phyloP scores from a whole-genome alignment of 2,888 invertebrate species.

The Tetanocera ferruginea region DNA sequence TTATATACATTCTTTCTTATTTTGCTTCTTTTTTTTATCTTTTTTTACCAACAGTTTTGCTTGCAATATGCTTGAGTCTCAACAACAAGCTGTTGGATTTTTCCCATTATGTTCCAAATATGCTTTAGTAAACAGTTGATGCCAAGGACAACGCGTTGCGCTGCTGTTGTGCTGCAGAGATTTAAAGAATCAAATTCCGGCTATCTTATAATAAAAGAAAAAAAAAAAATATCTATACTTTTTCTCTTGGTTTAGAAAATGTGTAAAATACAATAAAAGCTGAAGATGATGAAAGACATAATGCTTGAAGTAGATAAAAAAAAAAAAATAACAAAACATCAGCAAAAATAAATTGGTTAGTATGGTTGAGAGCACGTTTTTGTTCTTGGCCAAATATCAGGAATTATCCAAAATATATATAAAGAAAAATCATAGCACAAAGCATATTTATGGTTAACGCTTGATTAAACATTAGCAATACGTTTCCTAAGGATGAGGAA shows the following conservation, averaged over 20 bases:
- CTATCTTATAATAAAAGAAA: background rate
- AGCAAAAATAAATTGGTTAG: background rate
- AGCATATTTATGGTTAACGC: background rate
- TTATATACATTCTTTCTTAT: background rate
- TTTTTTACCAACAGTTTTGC: background rate
- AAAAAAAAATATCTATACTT: background rate
- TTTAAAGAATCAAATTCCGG: conserved; percentile 9
- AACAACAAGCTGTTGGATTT: background rate
- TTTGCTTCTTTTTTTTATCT: background rate
- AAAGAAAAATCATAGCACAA: background rate
- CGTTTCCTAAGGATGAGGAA: background rate
- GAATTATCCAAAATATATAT: background rate
- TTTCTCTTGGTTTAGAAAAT: background rate
- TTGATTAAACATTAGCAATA: background rate
- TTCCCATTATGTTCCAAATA: background rate
- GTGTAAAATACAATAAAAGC: background rate
- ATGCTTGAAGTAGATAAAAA: background rate
- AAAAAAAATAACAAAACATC: background rate
- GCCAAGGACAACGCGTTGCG: conserved; percentile 6
- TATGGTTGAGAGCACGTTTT: no score
- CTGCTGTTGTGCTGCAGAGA: background rate
- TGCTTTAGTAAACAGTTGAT: conserved; percentile 19
- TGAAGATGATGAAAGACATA: conserved; percentile 12
- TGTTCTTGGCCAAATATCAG: no score
- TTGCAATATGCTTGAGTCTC: background rate